These are phyloP conservation scores for Pleuronectes platessa DNA, from an alignment of 2,113 vertebrate species.

Conservation along the genomic window DNA sequence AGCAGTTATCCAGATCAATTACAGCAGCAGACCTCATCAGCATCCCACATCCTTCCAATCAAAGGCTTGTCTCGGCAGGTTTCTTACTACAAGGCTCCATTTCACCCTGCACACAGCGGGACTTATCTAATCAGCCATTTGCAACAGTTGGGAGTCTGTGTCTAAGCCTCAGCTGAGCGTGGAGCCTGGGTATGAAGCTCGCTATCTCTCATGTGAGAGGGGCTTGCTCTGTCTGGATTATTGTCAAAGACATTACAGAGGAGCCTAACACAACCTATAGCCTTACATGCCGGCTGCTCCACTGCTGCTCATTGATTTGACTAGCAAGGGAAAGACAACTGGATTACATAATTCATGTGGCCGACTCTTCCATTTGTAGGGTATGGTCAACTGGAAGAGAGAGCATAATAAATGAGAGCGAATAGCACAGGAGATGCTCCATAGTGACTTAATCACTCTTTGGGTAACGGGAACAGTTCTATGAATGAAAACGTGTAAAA, in stretches of 20 bases:
- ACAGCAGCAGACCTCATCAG: constrained; percentile 61
- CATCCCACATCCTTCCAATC: constrained; percentile 47
- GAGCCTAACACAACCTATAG: constrained; percentile 61
- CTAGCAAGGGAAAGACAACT: constrained; percentile 46
- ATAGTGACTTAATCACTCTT: too few relatives aligned
- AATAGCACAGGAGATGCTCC: not conserved
- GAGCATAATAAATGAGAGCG: not conserved
- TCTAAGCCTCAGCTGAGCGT: constrained; percentile 55
- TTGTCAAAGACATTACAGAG: constrained; percentile 64
- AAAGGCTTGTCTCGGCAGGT: constrained; percentile 13
- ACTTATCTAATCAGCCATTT: constrained; percentile 55
- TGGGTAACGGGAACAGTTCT: too few relatives aligned
- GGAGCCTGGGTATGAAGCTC: constrained; percentile 44
- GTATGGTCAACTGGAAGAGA: constrained; percentile 7
- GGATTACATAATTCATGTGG: constrained; percentile 77
- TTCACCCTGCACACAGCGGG: constrained; percentile 34
- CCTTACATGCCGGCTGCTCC: constrained; percentile 34
- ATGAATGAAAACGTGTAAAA: too few relatives aligned
- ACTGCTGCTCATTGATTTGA: constrained; percentile 61
- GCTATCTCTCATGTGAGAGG: constrained; percentile 41
- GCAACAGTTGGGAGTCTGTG: constrained; percentile 59
- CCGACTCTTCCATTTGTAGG: constrained; percentile 48
- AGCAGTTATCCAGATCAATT: constrained; percentile 60
- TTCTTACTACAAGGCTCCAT: constrained; percentile 25
- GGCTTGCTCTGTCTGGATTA: constrained; percentile 51